These are phyloP conservation scores for Balearica regulorum DNA, from an alignment of 2,797 vertebrate species.

Conservation along the genomic window DNA sequence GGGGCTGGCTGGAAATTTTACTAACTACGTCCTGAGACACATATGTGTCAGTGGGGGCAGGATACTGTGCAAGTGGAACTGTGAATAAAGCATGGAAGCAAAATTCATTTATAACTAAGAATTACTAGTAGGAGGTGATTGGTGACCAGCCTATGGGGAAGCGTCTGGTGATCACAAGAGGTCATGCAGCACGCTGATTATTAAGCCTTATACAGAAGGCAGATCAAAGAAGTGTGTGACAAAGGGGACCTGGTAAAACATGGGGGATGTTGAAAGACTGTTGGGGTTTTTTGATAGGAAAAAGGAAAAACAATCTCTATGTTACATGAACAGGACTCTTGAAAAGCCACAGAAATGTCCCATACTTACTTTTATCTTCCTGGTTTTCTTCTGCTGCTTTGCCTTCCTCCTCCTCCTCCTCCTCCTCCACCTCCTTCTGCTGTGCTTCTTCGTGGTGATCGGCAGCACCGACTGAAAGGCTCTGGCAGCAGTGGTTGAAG, in stretches of 20 bases:
- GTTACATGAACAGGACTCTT: conserved; percentile 15
- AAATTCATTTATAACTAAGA: neutral
- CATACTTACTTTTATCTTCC: conserved; percentile 80
- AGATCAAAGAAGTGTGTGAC: neutral
- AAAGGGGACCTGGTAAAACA: neutral
- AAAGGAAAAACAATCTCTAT: conserved; percentile 11
- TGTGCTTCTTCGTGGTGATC: conserved; percentile 81
- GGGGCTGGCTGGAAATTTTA: neutral
- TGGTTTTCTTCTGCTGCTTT: conserved; percentile 77
- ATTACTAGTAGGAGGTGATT: neutral
- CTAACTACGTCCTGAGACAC: neutral
- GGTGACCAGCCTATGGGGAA: neutral
- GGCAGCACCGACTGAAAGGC: conserved; percentile 78
- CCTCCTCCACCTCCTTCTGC: conserved; percentile 81
- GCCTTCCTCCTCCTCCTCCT: conserved; percentile 77
- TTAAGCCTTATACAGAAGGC: neutral
- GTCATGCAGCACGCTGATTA: neutral
- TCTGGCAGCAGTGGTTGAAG: conserved; percentile 88
- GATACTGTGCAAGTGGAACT: neutral
- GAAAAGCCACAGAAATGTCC: conserved; percentile 61
- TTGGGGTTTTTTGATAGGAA: neutral
- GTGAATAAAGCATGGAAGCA: neutral
- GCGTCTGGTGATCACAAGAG: neutral
- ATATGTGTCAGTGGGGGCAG: neutral
- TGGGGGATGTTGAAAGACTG: neutral